A percentile compares a stretch with the other conserved stretches of the same genome.
These are phyloP conservation scores for Forbesichthys agassizii DNA, from an alignment of 2,113 vertebrate species.

Conservation along the genomic window DNA sequence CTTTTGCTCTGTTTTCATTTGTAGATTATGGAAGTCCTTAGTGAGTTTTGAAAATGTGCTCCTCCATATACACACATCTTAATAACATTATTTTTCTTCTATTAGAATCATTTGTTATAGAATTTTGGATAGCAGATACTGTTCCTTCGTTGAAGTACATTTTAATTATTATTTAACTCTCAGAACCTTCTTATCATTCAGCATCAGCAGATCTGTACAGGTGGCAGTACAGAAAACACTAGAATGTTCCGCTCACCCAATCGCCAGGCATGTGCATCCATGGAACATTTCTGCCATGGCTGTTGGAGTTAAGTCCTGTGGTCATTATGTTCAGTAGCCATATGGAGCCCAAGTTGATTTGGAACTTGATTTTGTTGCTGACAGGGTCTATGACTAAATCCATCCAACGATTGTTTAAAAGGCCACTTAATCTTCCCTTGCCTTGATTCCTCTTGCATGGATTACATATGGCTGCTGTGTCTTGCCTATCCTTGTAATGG, in stretches of 20 bases:
- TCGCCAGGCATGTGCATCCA: slow-evolving; percentile 1
- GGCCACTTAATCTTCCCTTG: slow-evolving; percentile 5
- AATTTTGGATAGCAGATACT: neutral
- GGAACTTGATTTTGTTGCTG: slow-evolving; percentile 44
- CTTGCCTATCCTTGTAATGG: slow-evolving; percentile 8
- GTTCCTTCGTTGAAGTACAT: slow-evolving; percentile 11
- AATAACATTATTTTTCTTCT: no score
- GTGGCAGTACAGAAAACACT: slow-evolving; percentile 11
- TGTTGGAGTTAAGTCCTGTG: slow-evolving; percentile 8
- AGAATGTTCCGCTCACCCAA: slow-evolving; percentile 7
- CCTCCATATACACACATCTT: no score
- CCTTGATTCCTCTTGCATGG: slow-evolving; percentile 23
- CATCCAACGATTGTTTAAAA: slow-evolving; percentile 38
- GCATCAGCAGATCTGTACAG: neutral
- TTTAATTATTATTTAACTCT: slow-evolving; percentile 10
- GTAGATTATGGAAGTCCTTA: no score
- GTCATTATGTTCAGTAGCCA: slow-evolving; percentile 30
- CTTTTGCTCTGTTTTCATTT: no score
- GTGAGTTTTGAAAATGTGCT: no score
- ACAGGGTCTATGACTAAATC: slow-evolving; percentile 37
- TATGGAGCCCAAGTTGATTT: slow-evolving; percentile 33
- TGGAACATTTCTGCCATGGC: slow-evolving; percentile 2
- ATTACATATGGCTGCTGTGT: slow-evolving; percentile 37
- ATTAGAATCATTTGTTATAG: no score
- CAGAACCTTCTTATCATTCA: slow-evolving; percentile 11